These are phyloP conservation scores for Rotaria socialis DNA, from an alignment of 2,888 invertebrate species.

Conservation along the genomic window DNA sequence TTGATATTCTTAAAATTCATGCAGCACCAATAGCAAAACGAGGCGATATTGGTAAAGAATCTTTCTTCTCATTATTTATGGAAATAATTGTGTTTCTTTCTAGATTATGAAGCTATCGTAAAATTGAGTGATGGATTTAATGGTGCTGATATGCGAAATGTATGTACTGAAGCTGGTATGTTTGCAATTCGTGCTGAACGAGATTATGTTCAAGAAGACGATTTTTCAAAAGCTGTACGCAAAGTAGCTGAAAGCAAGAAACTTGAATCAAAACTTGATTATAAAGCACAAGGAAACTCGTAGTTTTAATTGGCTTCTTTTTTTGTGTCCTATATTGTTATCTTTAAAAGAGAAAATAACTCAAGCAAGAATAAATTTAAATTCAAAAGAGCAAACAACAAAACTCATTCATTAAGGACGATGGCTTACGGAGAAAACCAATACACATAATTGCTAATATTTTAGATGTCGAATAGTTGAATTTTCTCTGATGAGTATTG, in stretches of 20 bases:
- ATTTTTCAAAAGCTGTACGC: constrained; percentile 98
- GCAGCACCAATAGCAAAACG: constrained; percentile 91
- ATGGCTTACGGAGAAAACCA: not conserved
- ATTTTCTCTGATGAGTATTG: too few species aligned
- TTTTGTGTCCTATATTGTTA: not conserved
- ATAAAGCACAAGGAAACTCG: constrained; percentile 70
- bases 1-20: constrained; percentile 92
- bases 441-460: too few species aligned
- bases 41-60: constrained; percentile 72
- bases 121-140: constrained; percentile 97
- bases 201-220: constrained; percentile 94
- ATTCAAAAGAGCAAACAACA: too few species aligned
- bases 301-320: not conserved
- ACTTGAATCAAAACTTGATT: constrained; percentile 94
- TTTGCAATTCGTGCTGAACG: constrained; percentile 71
- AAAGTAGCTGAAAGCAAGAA: constrained; percentile 99
- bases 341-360: not conserved
- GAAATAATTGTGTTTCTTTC: not conserved
- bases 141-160: constrained; percentile 95
- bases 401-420: not conserved
- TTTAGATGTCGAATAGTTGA: too few species aligned
- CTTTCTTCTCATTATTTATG: too few species aligned
- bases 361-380: too few species aligned
- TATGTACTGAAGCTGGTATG: constrained; percentile 94
- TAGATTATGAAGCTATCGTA: constrained; percentile 91